Conservation (phyloP, 92 coral and sea anemone genomes). For the Blastomussa wellsi region DNA sequence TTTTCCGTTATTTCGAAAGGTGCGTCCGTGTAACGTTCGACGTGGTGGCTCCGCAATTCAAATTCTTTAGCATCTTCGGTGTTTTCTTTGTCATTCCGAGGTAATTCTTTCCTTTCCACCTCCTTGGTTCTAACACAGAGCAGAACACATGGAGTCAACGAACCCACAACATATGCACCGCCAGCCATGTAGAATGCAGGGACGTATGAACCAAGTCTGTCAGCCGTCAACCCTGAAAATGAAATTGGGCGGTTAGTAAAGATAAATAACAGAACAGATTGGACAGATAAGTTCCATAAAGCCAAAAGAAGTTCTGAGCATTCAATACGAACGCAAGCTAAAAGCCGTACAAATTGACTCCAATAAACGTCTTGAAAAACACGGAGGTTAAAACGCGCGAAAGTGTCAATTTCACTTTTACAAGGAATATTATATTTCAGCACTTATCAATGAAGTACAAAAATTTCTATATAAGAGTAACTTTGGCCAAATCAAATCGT, state of each 20-base stretch:
- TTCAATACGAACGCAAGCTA: not conserved
- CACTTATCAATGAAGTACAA: too few species aligned
- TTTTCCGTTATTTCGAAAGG: not conserved
- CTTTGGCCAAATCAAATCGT: too few species aligned
- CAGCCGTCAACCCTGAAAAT: not conserved
- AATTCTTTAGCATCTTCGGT: not conserved
- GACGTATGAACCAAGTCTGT: constrained; percentile 6
- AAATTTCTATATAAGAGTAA: too few species aligned
- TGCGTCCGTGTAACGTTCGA: not conserved
- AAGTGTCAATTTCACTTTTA: too few species aligned
- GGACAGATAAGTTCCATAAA: not conserved
- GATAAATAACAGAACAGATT: not conserved
- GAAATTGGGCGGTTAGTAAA: not conserved
- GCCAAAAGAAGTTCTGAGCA: not conserved
- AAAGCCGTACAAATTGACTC: too few species aligned
- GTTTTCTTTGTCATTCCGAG: not conserved
- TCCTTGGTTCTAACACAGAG: not conserved
- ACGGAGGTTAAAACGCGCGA: too few species aligned
- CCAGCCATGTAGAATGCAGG: constrained; percentile 19
- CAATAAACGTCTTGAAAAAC: too few species aligned
- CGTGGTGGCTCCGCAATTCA: not conserved
- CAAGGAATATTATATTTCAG: too few species aligned
- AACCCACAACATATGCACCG: not conserved
- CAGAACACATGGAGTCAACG: not conserved
- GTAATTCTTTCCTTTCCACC: not conserved